Evolutionary conservation across 2,888 invertebrate species (phyloP).

Genomic region (Netelia virgata): DNA sequence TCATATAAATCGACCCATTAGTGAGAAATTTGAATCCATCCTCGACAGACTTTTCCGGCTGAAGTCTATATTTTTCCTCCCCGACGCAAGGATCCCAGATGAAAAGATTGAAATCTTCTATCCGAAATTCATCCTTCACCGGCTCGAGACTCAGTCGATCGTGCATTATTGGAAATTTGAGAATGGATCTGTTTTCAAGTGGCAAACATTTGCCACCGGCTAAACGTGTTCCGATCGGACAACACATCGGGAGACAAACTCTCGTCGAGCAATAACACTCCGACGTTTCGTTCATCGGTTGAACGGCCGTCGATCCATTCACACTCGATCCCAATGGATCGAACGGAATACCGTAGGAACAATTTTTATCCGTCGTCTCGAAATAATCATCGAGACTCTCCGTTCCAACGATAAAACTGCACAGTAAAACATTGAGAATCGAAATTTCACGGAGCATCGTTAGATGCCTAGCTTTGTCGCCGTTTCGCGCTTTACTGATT

Average conservation of each 20-base stretch:
- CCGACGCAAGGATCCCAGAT: constrained; percentile 71
- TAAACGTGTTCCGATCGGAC: constrained; percentile 58
- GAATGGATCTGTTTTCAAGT: constrained; percentile 5
- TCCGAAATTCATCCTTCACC: constrained; percentile 1
- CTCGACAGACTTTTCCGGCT: constrained; percentile 53
- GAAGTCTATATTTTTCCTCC: constrained; percentile 62
- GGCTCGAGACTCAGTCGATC: constrained; percentile 52
- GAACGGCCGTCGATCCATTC: background rate
- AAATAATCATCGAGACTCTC: background rate
- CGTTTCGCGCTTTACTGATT: constrained; percentile 32
- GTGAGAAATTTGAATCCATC: constrained; percentile 69
- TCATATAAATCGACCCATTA: constrained; percentile 74
- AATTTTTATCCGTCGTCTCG: constrained; percentile 37
- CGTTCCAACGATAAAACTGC: constrained; percentile 1
- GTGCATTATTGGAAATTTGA: constrained; percentile 71
- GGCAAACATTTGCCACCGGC: constrained; percentile 40
- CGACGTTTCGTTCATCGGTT: background rate
- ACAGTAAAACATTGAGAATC: background rate
- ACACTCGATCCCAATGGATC: constrained; percentile 21
- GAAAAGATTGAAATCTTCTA: constrained; percentile 65
- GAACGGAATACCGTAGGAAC: constrained; percentile 1
- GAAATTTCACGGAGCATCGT: constrained; percentile 9
- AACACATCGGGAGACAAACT: constrained; percentile 74
- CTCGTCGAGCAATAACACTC: constrained; percentile 65
- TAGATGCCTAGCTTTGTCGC: constrained; percentile 13